Conservation (phyloP, 2,113 vertebrate species). For the Campylorhamphus procurvoides region DNA sequence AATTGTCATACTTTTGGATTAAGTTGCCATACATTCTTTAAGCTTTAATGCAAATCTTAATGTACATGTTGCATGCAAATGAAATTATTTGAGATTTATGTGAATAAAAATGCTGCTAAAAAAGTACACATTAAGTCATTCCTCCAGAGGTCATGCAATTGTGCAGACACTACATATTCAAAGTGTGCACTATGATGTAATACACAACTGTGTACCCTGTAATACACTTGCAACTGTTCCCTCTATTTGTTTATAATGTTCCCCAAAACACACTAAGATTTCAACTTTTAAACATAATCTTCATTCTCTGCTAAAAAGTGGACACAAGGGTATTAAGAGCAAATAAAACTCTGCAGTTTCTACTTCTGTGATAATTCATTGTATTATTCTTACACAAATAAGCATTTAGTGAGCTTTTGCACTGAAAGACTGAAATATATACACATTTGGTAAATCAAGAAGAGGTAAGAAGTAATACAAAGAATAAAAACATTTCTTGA, state of each 20-base stretch:
- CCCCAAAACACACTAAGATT: not conserved
- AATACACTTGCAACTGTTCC: not conserved
- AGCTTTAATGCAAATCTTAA: not conserved
- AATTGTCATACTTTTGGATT: not conserved
- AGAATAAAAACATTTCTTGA: not conserved
- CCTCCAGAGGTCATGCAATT: not conserved
- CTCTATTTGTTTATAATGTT: not conserved
- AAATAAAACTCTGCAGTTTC: not conserved
- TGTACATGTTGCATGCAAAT: accelerated
- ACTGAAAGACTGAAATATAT: not conserved
- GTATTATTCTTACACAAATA: not conserved
- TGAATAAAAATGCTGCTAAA: not conserved
- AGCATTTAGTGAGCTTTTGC: not conserved
- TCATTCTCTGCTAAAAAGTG: not conserved
- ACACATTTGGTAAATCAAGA: not conserved
- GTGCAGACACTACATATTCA: not conserved
- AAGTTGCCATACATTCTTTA: not conserved
- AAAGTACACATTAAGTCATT: not conserved
- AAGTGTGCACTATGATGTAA: not conserved
- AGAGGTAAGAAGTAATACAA: not conserved
- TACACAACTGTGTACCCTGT: not conserved
- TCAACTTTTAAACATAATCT: not conserved
- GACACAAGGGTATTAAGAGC: not conserved
- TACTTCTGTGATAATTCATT: not conserved
- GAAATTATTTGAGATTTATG: not conserved